Percentiles rank a stretch among this genome's conserved stretches.
These are phyloP conservation scores for Dryas iulia DNA, from an alignment of 1,140 invertebrate species.

Conservation along the genomic window DNA sequence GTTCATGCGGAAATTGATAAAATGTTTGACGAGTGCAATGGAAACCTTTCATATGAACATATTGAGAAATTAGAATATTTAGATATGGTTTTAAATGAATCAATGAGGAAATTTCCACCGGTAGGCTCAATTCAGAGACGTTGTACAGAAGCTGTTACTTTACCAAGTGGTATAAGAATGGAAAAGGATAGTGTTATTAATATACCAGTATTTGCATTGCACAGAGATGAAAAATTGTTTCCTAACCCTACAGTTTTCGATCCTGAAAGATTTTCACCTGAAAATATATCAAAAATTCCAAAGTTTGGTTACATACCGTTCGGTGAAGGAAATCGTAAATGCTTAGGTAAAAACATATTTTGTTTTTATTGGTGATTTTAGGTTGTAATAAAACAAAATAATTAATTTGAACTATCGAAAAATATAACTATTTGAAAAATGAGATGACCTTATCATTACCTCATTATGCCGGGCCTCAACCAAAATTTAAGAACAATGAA, in stretches of 20 bases:
- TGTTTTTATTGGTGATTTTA: neutral
- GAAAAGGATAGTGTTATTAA: conserved; percentile 74
- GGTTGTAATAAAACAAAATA: too few relatives aligned
- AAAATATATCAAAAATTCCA: conserved; percentile 69
- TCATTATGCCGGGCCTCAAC: too few relatives aligned
- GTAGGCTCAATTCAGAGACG: conserved; percentile 65
- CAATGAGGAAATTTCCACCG: conserved; percentile 77
- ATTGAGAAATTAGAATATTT: conserved; percentile 70
- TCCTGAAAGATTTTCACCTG: conserved; percentile 81
- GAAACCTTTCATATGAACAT: conserved; percentile 64
- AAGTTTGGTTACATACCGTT: conserved; percentile 84
- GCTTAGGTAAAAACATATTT: conserved; percentile 72
- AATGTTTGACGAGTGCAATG: conserved; percentile 46
- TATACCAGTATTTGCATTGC: conserved; percentile 82
- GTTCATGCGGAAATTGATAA: conserved; percentile 69
- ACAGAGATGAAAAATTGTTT: conserved; percentile 81
- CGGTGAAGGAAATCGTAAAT: conserved; percentile 85
- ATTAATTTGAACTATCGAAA: too few relatives aligned
- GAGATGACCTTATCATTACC: too few relatives aligned
- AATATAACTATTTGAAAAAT: too few relatives aligned
- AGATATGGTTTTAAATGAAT: conserved; percentile 71
- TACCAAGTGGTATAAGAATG: conserved; percentile 69
- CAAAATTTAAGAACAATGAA: too few relatives aligned
- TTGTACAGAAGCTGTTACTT: conserved; percentile 63
- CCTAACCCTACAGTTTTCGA: conserved; percentile 82